Base-by-base conservation (phyloP, 2,113 vertebrate species). In the Nothobranchius furzeri region DNA sequence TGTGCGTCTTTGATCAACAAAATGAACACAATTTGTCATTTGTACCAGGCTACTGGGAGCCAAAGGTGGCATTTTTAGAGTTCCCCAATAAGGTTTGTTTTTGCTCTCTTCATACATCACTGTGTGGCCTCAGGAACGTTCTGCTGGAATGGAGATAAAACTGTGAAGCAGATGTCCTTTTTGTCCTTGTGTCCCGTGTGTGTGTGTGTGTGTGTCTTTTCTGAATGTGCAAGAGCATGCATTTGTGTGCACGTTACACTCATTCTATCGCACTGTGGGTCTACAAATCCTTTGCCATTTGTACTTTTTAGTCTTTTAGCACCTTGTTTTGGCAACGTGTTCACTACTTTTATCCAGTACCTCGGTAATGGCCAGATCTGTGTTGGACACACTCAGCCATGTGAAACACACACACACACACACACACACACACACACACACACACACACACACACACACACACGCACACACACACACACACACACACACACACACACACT, bases 241-340 rank as follows among this genome's bases (percentile, higher is more conserved):
- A 54, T 62, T 55, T 68, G 48, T 40, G 50, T 7, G 0, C 58
- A 30, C 52, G 48, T 57, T 63, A 59, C 64, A 60, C 45, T 59
- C n/a, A 60, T 54, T 52, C 8, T 15, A n/a, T 47, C 42, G 0
- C 15, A 50, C 54, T 71, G 60, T n/a, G 24, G 45, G 20, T 51
- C 64, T 45, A 54, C n/a, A 67, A 73, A 76, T 73, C 75, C 64
- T 73, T 70, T 58, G 54, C 77, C 71, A 76, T 87, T 83, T 72
- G 65, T 84, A 83, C 61, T 70, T 87, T 45, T 78, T 54, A 76
- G 55, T 68, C 78, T 87, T 87, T 91, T 90, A 90, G 85, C 88
- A 87, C 87, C 83, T 88, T 89, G 89, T 90, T 88, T 84, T 85
- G 78, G 81, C 81, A 87, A 57, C 72, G 79, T 90, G 90, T 89